Percentiles rank a stretch among this genome's conserved stretches.
phyloP scores from a whole-genome alignment of 2,113 vertebrate genomes.

The Cettia cetti region DNA sequence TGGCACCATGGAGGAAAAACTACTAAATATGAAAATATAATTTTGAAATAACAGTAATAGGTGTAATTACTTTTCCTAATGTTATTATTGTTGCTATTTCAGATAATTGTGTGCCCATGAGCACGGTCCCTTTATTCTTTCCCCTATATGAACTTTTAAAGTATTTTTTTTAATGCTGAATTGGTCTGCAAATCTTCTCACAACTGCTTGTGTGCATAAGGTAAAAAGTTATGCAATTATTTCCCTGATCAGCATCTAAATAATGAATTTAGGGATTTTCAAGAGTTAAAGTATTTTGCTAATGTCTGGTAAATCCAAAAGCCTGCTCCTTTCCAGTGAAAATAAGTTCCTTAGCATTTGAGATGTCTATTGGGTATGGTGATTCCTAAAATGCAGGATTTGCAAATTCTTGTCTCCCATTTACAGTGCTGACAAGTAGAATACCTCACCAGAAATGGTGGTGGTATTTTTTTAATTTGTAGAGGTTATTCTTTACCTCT shows the following conservation, averaged over 20 bases:
- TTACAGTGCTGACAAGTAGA: background rate
- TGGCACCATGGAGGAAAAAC: background rate
- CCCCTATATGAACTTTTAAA: background rate
- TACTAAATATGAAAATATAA: background rate
- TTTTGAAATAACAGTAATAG: background rate
- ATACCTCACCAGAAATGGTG: background rate
- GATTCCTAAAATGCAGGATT: background rate
- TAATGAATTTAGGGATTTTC: background rate
- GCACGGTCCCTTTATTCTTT: background rate
- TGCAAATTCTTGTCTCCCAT: background rate
- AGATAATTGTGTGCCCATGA: background rate
- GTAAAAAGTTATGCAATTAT: background rate
- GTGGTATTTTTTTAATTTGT: background rate
- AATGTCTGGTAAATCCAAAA: background rate
- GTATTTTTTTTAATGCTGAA: background rate
- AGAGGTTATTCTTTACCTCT: background rate
- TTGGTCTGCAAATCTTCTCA: background rate
- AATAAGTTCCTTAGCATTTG: background rate
- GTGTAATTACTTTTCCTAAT: background rate
- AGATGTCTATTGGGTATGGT: background rate
- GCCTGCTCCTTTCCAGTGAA: background rate
- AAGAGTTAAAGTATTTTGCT: background rate
- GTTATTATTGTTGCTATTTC: background rate
- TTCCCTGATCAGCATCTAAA: background rate
- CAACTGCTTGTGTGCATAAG: background rate